Base-by-base conservation (phyloP, 2,888 invertebrate genomes). In the Tipula confusa region DNA sequence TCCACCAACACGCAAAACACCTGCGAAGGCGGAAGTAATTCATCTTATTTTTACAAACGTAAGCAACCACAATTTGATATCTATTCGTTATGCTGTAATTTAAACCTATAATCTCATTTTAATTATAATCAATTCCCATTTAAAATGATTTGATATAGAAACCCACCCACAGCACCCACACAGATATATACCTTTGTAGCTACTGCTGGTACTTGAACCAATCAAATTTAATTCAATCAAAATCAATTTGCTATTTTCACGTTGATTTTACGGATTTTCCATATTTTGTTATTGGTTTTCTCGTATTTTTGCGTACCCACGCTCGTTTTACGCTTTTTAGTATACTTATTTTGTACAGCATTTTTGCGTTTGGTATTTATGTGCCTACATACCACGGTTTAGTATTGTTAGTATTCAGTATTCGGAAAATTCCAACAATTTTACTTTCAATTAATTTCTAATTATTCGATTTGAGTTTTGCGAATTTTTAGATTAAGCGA, bases 161-260 rank as follows among this genome's bases (percentile, higher is more conserved):
- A 24, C 24, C 64, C 24, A 64, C 64, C 64, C 64, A 64, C 24
- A 64, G 64, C 48, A 48, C 6, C 18, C 18, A 18, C 4, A 48
- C 11, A 48, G 18, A 48, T 6, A n/a, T n/a, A 18, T 9, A 48
- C 48, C 48, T 6, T 13, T 38, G 13, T 38, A 13, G 13, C 13
- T 9, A 4, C 38, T 31, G 3, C 38, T 5, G 7, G 48, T 64
- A 9, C 43, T 64, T 18, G 2, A 24, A 24, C 64, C 18, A 64
- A 64, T 64, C 64, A 64, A 24, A 64, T 64, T 64, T 64, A 64
- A 64, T 64, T 64, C 64, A 24, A 64, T 64, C 18, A 24, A 64
- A 64, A 64, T 64, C 64, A 64, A 64, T 64, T 64, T 64, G 64
- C 64, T 24, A 64, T 64, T 64, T 64, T 64, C 64, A 64, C 64